Evolutionary conservation across 2,113 vertebrate genomes (phyloP).

Genomic region (Anoura caudifer): DNA sequence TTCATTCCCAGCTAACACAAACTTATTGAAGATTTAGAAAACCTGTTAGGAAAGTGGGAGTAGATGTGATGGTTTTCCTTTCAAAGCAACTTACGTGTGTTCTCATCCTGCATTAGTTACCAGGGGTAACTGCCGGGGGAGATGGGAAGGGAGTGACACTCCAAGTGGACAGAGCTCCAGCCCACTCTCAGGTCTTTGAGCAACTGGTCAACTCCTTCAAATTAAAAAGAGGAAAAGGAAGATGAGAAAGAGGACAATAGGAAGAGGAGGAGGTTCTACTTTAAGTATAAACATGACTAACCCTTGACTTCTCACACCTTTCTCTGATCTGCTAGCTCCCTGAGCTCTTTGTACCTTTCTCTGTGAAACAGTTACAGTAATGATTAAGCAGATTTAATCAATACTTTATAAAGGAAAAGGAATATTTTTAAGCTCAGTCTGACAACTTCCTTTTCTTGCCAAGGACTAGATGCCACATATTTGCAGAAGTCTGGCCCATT

Average conservation of each 20-base stretch:
- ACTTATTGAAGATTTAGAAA: slow-evolving; percentile 54
- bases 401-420: not conserved
- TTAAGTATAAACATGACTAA: not conserved
- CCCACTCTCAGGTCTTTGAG: not conserved
- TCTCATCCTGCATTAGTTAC: not conserved
- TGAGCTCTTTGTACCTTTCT: not conserved
- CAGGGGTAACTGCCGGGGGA: rapidly evolving
- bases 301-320: not conserved
- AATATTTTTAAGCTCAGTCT: slow-evolving; percentile 52
- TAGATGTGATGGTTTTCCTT: not conserved
- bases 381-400: slow-evolving; percentile 59
- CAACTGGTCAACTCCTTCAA: not conserved
- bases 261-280: not conserved
- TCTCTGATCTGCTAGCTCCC: not conserved
- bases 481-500: slow-evolving; percentile 45
- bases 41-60: slow-evolving; percentile 49
- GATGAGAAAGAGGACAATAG: not conserved
- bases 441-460: slow-evolving; percentile 49
- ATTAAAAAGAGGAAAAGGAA: not conserved
- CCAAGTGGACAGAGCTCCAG: not conserved
- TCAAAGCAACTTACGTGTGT: not conserved
- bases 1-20: slow-evolving; percentile 65
- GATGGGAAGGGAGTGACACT: not conserved
- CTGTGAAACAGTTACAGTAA: not conserved
- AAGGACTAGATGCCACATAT: slow-evolving; percentile 33